These are phyloP conservation scores for Chiroxiphia lanceolata DNA, from an alignment of 2,797 vertebrate species.

Conservation along the genomic window DNA sequence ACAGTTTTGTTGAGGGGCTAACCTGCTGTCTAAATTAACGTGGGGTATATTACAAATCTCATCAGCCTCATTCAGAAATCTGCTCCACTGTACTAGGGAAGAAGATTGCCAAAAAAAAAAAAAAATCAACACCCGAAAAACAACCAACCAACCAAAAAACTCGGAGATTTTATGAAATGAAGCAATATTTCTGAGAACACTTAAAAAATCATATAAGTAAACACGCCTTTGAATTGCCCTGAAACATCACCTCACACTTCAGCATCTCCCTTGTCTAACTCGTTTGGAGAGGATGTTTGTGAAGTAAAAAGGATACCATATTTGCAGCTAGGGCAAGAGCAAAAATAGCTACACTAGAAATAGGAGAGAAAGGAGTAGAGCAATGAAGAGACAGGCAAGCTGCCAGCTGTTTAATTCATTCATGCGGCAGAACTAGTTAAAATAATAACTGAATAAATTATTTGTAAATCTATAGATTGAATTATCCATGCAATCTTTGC, in stretches of 20 bases:
- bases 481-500: constrained; percentile 44
- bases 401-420: constrained; percentile 60
- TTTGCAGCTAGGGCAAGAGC: background rate
- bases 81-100: constrained; percentile 24
- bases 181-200: constrained; percentile 1
- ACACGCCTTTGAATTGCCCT: background rate
- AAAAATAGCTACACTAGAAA: background rate
- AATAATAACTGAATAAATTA: constrained; percentile 61
- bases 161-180: constrained; percentile 14
- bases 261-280: background rate
- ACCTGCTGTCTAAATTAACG: constrained; percentile 81
- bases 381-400: constrained; percentile 37
- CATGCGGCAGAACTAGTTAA: constrained; percentile 40
- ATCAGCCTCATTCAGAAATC: constrained; percentile 78
- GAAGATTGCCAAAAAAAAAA: background rate
- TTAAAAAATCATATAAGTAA: background rate
- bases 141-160: background rate
- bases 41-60: constrained; percentile 80
- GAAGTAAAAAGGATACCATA: background rate
- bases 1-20: constrained; percentile 77
- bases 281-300: background rate
- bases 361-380: background rate
- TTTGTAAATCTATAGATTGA: constrained; percentile 61
- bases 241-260: constrained; percentile 35
- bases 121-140: background rate